Base-by-base conservation (phyloP, 2,113 vertebrate species). In the Ondatra zibethicus region DNA sequence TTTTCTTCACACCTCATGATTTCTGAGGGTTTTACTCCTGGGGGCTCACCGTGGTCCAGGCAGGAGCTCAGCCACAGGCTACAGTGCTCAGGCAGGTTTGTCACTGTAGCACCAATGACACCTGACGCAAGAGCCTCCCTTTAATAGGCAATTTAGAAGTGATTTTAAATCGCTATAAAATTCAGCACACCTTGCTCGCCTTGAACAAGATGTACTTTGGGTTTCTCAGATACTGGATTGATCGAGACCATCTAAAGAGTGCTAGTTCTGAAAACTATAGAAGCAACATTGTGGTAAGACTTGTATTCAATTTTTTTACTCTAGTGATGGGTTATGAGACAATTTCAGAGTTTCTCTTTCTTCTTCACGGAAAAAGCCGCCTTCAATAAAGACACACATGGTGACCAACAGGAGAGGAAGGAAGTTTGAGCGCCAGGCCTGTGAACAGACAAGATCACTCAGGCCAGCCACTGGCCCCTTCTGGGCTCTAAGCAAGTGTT, bases 81-180 rank as follows among this genome's bases (percentile, higher is more conserved):
- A 7, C 3, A 7, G 14, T 6, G 55, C 7, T 58, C n/a, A 19
- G 87, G 92, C 17, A n/a, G 45, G 66, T 6, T 1, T 50, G 61
- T 66, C 78, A 14, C 16, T 45, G 70, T 72, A 36, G 16, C 29
- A 5, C 33, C 70, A n/a, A 3, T 23, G 89, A 61, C 25, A 66
- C 16, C 1, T 0, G 5, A 42, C 47, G 39, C 42, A 27, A 21
- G 85, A 33, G 27, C 47, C 17, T 89, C 70, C 81, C 25, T 88
- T 88, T 23, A 89, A 88, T 68, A 65, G 42, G 52, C n/a, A 76
- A 77, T 94, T 89, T 96, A 89, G 91, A 86, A 94, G 96, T 91
- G 10, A 50, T 23, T 76, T 88, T 47, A 66, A 96, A 89, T 61
- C 95, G 93, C 90, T 5, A 13, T 0, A 0, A 68, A 47, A 39